Conservation (phyloP, 2,113 vertebrate genomes). For the Gallinago media region DNA sequence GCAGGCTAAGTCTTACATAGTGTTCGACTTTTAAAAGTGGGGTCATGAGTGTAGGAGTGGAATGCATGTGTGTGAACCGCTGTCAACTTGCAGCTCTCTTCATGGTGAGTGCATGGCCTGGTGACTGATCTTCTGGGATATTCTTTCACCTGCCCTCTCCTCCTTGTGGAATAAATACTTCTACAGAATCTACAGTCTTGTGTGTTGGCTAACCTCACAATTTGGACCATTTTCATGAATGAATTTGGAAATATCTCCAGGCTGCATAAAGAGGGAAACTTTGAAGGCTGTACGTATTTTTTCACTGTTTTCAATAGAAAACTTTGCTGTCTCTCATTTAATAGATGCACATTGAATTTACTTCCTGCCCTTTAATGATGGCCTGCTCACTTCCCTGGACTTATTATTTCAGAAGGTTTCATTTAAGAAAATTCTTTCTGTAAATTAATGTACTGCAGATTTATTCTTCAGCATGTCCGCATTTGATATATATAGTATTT, state of each 20-base stretch:
- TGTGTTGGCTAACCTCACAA: background rate
- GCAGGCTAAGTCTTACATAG: background rate
- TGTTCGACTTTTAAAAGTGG: background rate
- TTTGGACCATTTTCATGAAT: background rate
- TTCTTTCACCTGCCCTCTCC: background rate
- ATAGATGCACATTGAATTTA: background rate
- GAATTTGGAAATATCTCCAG: background rate
- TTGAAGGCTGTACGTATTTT: background rate
- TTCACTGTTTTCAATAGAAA: background rate
- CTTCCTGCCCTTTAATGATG: constrained; percentile 22
- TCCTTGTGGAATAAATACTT: background rate
- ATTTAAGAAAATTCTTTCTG: constrained; percentile 59
- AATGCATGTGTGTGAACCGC: background rate
- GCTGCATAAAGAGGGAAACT: background rate
- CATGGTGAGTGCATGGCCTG: background rate
- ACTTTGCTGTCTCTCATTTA: background rate
- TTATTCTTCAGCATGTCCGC: constrained; percentile 48
- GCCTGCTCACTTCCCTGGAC: constrained; percentile 27
- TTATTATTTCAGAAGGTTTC: constrained; percentile 67
- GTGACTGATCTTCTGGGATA: background rate
- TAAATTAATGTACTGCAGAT: constrained; percentile 69
- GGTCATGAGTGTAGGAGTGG: background rate
- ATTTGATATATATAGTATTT: constrained; percentile 73
- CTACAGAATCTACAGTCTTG: background rate
- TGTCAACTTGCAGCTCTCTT: background rate